Base-by-base conservation (phyloP, 1,140 invertebrate genomes). In the Oncopeltus fasciatus region DNA sequence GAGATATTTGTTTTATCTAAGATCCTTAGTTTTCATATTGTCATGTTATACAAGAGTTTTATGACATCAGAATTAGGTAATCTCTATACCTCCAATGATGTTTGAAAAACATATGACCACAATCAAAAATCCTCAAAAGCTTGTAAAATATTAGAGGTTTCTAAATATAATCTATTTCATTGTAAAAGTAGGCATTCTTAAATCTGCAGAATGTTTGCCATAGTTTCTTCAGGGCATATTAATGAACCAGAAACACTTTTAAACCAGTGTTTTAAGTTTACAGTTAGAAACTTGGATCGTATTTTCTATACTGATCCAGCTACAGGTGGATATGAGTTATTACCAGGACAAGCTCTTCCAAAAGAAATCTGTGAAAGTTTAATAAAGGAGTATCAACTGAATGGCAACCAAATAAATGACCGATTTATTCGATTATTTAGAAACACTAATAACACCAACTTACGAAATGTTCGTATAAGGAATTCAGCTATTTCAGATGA, bases 321-420 rank as follows among this genome's bases (percentile, higher is more conserved):
- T 20, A 69, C 66, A 27, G 64, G 66, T 28, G 68, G 69, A 38
- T 68, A 66, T 51, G 64, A 67, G 43, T 56, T 68, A 5, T 80
- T 31, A 75, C 71, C 75, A 66, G 81, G 77, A 43, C 69, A 86
- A 33, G 76, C 75, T 63, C 74, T 86, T 46, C 86, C 83, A 8
- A 80, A 78, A 66, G 85, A 84, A 73, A 83, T 87, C 64, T 86
- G 85, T 70, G 84, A 87, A 70, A 79, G 77, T 70, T 73, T 88
- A 18, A 73, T 90, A 4, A 72, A 81, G 61, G 73, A 77, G 14
- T 81, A 81, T 64, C 81, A 83, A 62, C 77, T 78, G 64, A 77
- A 76, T 59, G 64, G 64, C 5, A 60, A 49, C 44, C 60, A 63
- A 43, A 46, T 71, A 16, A 79, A 82, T 68, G 81, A 87, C 66